Base-by-base conservation (phyloP, 2,797 vertebrate genomes). In the Clarias fuscus region DNA sequence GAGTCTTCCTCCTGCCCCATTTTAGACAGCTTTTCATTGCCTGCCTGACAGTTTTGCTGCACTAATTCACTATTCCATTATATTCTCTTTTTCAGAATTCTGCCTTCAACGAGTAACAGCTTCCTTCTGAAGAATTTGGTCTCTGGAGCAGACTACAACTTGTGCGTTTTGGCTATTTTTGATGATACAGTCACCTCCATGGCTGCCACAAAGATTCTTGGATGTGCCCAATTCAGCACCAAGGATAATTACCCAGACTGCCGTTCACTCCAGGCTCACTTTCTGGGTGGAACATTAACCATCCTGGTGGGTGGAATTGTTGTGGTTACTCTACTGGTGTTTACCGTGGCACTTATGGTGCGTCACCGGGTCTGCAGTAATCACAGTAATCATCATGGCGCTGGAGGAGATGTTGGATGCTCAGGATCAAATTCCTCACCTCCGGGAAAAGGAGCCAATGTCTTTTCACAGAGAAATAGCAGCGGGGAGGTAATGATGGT, bases 81-180 rank as follows among this genome's bases (percentile, higher is more conserved):
- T 22, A 37, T 62, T 85, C 30, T 86, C 85, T 87, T 87, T 85
- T 87, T 53, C 87, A 99, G 98, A 95, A 99, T 99, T 97, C 97
- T 99, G 92, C 96, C 98, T 27, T 96, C 96, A 90, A 96, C 96
- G 67, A 98, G 96, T 94, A 97, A 97, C 92, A 96, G 97, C 86
- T 99, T 99, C 83, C 93, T 98, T 62, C 96, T 99, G 92, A 97
- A 97, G 91, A 99, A 99, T 91, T 94, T 99, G 87, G 97, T 99
- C 88, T 96, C 98, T 0, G 98, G 97, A 87, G 96, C 97, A 33
- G 96, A 97, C 93, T 99, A 99, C n/a, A 98, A 99, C 91, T 92
- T 99, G 89, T 99, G 98, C 0, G 98, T 99, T 76, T 92, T 99
- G 93, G 97, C 98, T 90, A 98, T 99, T 93, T 99, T 98, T 97